These are phyloP conservation scores for Lepidurus couesii DNA, from an alignment of 1,140 invertebrate species.

Conservation along the genomic window DNA sequence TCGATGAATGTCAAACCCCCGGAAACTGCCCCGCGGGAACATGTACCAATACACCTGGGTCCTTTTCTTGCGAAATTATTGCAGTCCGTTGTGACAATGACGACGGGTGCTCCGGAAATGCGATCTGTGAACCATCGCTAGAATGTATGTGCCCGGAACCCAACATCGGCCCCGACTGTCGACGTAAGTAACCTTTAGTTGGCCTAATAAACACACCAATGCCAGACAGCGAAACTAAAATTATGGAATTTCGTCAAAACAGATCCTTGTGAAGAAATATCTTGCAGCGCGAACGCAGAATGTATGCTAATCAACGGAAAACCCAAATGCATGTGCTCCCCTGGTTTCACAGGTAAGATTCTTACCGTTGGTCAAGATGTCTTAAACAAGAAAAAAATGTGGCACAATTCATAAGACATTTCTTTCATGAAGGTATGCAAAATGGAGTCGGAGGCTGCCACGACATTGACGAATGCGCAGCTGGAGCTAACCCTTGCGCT, in stretches of 20 bases:
- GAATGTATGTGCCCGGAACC: slow-evolving; percentile 82
- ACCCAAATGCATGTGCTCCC: slow-evolving; percentile 72
- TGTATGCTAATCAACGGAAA: slow-evolving; percentile 77
- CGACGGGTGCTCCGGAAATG: slow-evolving; percentile 78
- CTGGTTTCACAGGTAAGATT: slow-evolving; percentile 45
- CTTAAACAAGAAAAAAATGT: slow-evolving; percentile 59
- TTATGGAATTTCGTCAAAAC: slow-evolving; percentile 36
- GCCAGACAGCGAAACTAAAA: background rate
- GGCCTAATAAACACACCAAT: background rate
- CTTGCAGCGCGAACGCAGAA: slow-evolving; percentile 79
- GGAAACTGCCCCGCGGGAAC: slow-evolving; percentile 70
- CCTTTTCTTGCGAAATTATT: slow-evolving; percentile 66
- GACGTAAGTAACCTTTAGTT: slow-evolving; percentile 62
- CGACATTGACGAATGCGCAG: slow-evolving; percentile 76
- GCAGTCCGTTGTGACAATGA: slow-evolving; percentile 67
- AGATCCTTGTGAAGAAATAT: slow-evolving; percentile 83
- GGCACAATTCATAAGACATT: slow-evolving; percentile 46
- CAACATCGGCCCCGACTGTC: slow-evolving; percentile 81
- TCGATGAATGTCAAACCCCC: slow-evolving; percentile 68
- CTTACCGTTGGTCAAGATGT: background rate
- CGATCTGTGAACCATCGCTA: slow-evolving; percentile 65
- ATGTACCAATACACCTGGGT: slow-evolving; percentile 70
- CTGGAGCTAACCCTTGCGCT: slow-evolving; percentile 62
- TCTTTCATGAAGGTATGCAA: background rate
- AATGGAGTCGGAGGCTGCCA: slow-evolving; percentile 63